Percentiles rank a stretch among this genome's conserved stretches.
phyloP scores from a whole-genome alignment of 2,113 vertebrate genomes.

The Agelaius phoeniceus region DNA sequence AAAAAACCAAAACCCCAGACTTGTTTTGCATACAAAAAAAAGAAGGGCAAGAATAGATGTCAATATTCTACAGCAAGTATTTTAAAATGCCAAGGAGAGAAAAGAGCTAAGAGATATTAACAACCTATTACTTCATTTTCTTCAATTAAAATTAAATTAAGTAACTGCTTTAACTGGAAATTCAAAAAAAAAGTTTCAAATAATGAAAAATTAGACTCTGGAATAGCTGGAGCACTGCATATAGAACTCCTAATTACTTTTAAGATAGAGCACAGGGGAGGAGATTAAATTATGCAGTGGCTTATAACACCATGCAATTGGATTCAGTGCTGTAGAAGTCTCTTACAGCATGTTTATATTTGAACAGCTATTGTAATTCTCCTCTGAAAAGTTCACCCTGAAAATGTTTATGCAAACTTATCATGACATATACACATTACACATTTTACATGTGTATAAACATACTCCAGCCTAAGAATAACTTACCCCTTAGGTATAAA shows the following conservation, averaged over 20 bases:
- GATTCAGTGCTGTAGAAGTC: background rate
- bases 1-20: background rate
- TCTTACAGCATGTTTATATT: background rate
- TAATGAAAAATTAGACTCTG: slow-evolving; percentile 26
- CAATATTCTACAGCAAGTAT: background rate
- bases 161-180: slow-evolving; percentile 9
- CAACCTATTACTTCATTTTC: slow-evolving; percentile 27
- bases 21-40: slow-evolving; percentile 20
- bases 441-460: background rate
- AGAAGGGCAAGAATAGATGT: background rate
- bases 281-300: slow-evolving; percentile 28
- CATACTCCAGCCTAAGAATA: background rate
- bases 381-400: background rate
- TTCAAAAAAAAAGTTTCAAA: background rate
- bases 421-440: background rate
- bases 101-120: slow-evolving; percentile 6
- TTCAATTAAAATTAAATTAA: slow-evolving; percentile 27
- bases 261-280: background rate
- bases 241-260: slow-evolving; percentile 35
- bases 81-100: background rate
- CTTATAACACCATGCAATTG: background rate
- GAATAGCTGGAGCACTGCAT: slow-evolving; percentile 10
- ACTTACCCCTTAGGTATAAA: background rate
- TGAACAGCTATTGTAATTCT: background rate
- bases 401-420: slow-evolving; percentile 22